Conservation (phyloP, 2,888 invertebrate species). For the Thereva unica region DNA sequence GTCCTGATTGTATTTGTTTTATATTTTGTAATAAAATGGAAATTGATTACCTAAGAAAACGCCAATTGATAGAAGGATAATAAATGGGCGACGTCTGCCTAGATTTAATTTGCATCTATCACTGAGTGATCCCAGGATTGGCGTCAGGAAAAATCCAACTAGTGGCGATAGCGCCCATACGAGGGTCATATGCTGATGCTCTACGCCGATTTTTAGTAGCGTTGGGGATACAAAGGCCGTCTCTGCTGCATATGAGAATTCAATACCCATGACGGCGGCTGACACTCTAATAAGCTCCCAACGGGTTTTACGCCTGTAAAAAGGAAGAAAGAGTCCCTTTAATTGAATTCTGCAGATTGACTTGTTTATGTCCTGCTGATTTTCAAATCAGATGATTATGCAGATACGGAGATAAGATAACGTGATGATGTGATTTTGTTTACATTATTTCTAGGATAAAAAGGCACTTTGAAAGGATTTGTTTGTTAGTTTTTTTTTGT, state of each 20-base stretch:
- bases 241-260: slow-evolving; percentile 96
- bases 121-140: slow-evolving; percentile 87
- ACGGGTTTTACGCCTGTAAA: slow-evolving; percentile 73
- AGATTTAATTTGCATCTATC: slow-evolving; percentile 81
- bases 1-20: not conserved
- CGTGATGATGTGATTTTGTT: too few relatives aligned
- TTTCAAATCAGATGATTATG: too few relatives aligned
- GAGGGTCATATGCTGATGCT: slow-evolving; percentile 91
- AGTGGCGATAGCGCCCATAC: slow-evolving; percentile 95
- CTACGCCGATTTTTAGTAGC: slow-evolving; percentile 87
- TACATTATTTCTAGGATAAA: too few relatives aligned
- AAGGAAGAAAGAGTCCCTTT: slow-evolving; percentile 14
- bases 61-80: slow-evolving; percentile 84
- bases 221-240: slow-evolving; percentile 97
- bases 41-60: slow-evolving; percentile 75
- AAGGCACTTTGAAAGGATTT: too few relatives aligned
- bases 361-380: too few relatives aligned
- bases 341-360: not conserved
- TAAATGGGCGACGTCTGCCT: slow-evolving; percentile 90
- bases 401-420: too few relatives aligned
- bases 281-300: slow-evolving; percentile 84
- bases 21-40: slow-evolving; percentile 6
- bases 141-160: slow-evolving; percentile 92
- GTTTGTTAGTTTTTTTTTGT: too few relatives aligned
- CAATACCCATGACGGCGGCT: slow-evolving; percentile 95